These are phyloP conservation scores for Trichogramma evanescens DNA, from an alignment of 2,888 invertebrate species.

Conservation along the genomic window DNA sequence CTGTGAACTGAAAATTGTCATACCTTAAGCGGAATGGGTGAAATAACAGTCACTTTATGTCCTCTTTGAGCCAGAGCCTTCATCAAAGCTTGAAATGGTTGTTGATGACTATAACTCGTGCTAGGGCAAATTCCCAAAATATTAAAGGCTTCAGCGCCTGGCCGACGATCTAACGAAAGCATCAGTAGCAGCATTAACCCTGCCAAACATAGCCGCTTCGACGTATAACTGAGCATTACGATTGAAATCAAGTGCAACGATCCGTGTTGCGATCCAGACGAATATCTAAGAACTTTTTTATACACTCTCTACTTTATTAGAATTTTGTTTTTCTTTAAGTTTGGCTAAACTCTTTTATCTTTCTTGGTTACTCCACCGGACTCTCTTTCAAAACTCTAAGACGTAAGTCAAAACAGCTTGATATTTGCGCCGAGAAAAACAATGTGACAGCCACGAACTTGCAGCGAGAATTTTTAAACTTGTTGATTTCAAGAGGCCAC, in stretches of 20 bases:
- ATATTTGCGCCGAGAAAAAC: too few relatives aligned
- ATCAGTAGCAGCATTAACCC: background rate
- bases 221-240: background rate
- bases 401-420: too few relatives aligned
- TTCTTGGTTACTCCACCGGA: too few relatives aligned
- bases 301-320: too few relatives aligned
- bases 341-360: too few relatives aligned
- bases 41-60: slow-evolving; percentile 37
- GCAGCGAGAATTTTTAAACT: too few relatives aligned
- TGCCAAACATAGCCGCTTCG: background rate
- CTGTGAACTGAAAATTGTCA: slow-evolving; percentile 8
- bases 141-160: slow-evolving; percentile 26
- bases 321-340: too few relatives aligned
- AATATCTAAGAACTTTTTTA: background rate
- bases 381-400: too few relatives aligned
- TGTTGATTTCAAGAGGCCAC: too few relatives aligned
- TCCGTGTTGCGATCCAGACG: slow-evolving; percentile 7
- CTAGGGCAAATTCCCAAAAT: slow-evolving; percentile 41
- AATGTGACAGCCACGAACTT: too few relatives aligned
- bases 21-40: slow-evolving; percentile 37
- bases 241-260: slow-evolving; percentile 14
- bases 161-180: background rate
- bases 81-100: slow-evolving; percentile 41
- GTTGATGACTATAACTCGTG: slow-evolving; percentile 40
- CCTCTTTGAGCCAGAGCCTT: slow-evolving; percentile 35